phyloP scores from a whole-genome alignment of 2,888 invertebrate species.

The Agonopterix alstromeriana region DNA sequence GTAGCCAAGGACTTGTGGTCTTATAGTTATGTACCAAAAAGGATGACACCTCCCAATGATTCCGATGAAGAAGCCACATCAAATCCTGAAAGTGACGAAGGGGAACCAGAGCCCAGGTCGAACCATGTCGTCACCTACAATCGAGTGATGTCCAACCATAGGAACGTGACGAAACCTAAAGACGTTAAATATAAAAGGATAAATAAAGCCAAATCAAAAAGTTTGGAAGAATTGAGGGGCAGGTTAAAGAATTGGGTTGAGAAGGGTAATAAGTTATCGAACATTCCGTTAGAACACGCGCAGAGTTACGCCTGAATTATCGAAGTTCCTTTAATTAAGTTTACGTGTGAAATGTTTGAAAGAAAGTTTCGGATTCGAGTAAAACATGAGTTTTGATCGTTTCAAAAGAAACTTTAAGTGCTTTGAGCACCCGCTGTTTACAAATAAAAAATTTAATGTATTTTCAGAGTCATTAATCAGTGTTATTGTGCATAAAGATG shows the following conservation, averaged over 20 bases:
- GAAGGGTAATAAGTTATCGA: slow-evolving; percentile 82
- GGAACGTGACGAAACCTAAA: slow-evolving; percentile 92
- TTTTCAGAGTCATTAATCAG: no score
- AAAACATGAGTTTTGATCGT: background rate
- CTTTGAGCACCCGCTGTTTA: no score
- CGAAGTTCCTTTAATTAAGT: slow-evolving; percentile 44
- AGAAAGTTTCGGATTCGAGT: background rate
- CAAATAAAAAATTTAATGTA: no score
- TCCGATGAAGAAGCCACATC: slow-evolving; percentile 64
- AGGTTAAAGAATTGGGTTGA: slow-evolving; percentile 91
- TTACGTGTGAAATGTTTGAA: slow-evolving; percentile 7
- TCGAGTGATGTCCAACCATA: slow-evolving; percentile 92
- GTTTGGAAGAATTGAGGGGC: slow-evolving; percentile 88
- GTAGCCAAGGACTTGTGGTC: slow-evolving; percentile 56
- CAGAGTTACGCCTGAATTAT: slow-evolving; percentile 77
- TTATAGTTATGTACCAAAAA: slow-evolving; percentile 71
- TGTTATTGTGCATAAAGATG: no score
- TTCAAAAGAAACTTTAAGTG: background rate
- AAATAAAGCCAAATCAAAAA: slow-evolving; percentile 93
- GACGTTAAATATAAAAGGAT: slow-evolving; percentile 94
- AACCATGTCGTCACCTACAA: slow-evolving; percentile 86
- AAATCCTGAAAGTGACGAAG: slow-evolving; percentile 60
- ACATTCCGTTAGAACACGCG: slow-evolving; percentile 81
- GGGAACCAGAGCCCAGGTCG: slow-evolving; percentile 49
- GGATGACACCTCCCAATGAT: slow-evolving; percentile 59